Base-by-base conservation (phyloP, 2,113 vertebrate species). In the Lepidothrix coronata region DNA sequence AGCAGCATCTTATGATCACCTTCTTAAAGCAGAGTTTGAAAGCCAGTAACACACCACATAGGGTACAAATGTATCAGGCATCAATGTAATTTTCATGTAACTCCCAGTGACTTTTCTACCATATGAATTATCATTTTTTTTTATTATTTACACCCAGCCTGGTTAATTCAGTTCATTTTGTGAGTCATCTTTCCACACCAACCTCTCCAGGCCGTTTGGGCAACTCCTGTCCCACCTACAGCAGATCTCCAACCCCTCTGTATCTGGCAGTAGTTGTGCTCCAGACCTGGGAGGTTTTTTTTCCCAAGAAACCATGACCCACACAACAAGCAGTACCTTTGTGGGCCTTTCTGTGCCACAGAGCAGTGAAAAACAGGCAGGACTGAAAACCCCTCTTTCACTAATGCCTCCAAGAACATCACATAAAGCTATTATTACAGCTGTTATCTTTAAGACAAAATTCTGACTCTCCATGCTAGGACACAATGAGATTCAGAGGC, bases 181-280 rank as follows among this genome's bases (percentile, higher is more conserved):
- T 44, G 12, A 2, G 2, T 20, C 43, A 25, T 6, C 22, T 61
- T 83, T 63, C 30, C 22, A 57, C 24, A 37, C 1, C 1, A 0
- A 57, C 7, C 3, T 19, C 22, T 55, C 4, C 4, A 30, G 20
- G 24, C 4, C 3, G 4, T 11, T 12, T 8, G 5, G 21, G 8
- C 24, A 70, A 48, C 37, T 58, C 17, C 6, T 35, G 5, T 35
- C 12, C 12, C 7, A 77, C 2, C 9, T 23, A 44, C 20, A 77
- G 6, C 12, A 15, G 2, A 28, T 13, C 10, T 57, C 22, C 24
- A 17, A 7, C 0, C 3, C 12, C 13, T 20, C 15, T 8, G 0
- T 23, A 6, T 6, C 25, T n/a, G 16, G 24, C 37, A 77, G 19
- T 3, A 33, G 2, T 5, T 0, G 0, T 3, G 1, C 39, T 75